phyloP scores from a whole-genome alignment of 2,888 invertebrate species.

The Aspidapion aeneum region DNA sequence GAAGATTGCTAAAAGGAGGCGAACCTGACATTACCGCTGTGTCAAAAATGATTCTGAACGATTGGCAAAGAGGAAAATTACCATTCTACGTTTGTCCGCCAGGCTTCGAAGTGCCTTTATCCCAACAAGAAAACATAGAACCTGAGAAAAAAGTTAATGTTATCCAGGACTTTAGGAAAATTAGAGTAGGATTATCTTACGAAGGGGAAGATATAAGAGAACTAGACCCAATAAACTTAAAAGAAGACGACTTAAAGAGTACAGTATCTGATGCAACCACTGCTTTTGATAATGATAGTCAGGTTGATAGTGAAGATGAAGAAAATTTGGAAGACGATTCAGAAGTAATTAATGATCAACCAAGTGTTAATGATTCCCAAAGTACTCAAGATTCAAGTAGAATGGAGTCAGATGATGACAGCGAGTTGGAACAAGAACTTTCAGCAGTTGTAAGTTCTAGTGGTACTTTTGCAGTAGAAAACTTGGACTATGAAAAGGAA shows the following conservation, averaged over 20 bases:
- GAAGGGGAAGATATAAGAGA: slow-evolving; percentile 56
- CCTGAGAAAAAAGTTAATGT: slow-evolving; percentile 53
- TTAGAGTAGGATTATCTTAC: slow-evolving; percentile 58
- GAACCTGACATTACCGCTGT: slow-evolving; percentile 89
- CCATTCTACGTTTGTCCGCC: slow-evolving; percentile 92
- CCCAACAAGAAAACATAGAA: slow-evolving; percentile 37
- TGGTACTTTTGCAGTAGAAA: slow-evolving; percentile 51
- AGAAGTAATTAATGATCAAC: too few species aligned
- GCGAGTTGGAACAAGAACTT: slow-evolving; percentile 53
- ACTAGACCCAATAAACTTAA: slow-evolving; percentile 48
- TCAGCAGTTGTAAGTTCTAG: slow-evolving; percentile 39
- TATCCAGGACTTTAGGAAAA: slow-evolving; percentile 80
- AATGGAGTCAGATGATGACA: slow-evolving; percentile 56
- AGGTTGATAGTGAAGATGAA: slow-evolving; percentile 37
- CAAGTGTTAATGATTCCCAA: background rate
- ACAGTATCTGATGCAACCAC: slow-evolving; percentile 20
- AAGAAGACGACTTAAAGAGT: background rate
- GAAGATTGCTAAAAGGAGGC: slow-evolving; percentile 93
- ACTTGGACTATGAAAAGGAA: slow-evolving; percentile 32
- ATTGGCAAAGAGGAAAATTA: slow-evolving; percentile 97
- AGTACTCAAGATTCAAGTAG: slow-evolving; percentile 22
- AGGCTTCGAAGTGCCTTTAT: slow-evolving; percentile 69
- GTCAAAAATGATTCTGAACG: slow-evolving; percentile 94
- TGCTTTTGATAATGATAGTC: background rate
- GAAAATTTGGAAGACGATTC: slow-evolving; percentile 23